phyloP scores from a whole-genome alignment of 2,888 invertebrate species.

The Baccha elongata region DNA sequence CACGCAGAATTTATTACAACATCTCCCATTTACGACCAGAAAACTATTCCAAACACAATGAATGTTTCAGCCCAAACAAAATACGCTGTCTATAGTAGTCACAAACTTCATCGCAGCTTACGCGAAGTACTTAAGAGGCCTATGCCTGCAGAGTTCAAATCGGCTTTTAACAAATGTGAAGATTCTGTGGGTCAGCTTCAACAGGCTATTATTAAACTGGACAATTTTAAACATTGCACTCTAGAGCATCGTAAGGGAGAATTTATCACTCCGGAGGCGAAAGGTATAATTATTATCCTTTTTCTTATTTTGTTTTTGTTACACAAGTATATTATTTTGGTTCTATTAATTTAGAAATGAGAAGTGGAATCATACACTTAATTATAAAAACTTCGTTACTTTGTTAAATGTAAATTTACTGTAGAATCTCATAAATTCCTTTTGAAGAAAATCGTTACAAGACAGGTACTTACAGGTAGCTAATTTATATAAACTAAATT shows the following conservation, averaged over 20 bases:
- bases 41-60: slow-evolving; percentile 45
- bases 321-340: too few species aligned
- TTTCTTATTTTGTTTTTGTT: too few species aligned
- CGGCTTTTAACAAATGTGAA: slow-evolving; percentile 28
- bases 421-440: too few species aligned
- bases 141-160: slow-evolving; percentile 18
- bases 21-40: slow-evolving; percentile 20
- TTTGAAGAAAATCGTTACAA: too few species aligned
- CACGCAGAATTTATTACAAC: slow-evolving; percentile 30
- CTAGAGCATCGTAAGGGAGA: slow-evolving; percentile 53
- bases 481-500: too few species aligned
- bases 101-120: slow-evolving; percentile 21
- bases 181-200: slow-evolving; percentile 25
- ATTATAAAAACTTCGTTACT: too few species aligned
- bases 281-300: too few species aligned
- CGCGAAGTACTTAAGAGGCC: slow-evolving; percentile 20
- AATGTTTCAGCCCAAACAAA: slow-evolving; percentile 44
- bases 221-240: slow-evolving; percentile 28
- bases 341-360: too few species aligned
- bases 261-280: slow-evolving; percentile 20
- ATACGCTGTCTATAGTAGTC: slow-evolving; percentile 47
- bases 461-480: too few species aligned
- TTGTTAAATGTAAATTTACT: too few species aligned
- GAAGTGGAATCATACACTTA: too few species aligned
- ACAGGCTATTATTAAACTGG: slow-evolving; percentile 23